phyloP scores from a whole-genome alignment of 1,140 invertebrate genomes.

The Drosophila prosaltans region DNA sequence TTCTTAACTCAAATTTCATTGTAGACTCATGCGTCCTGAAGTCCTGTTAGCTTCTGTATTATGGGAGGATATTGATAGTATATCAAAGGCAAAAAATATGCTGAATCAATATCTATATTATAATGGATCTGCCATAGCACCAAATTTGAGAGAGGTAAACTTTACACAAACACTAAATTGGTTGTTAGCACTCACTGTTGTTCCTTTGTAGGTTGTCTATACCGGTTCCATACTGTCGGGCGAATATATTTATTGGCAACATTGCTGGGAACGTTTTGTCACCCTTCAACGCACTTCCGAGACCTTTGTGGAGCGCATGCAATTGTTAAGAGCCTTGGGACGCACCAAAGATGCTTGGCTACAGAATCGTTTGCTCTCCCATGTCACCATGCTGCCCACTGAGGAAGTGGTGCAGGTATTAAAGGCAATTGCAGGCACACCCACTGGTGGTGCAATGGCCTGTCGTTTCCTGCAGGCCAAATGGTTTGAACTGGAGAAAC shows the following conservation, averaged over 20 bases:
- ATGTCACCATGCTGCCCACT: constrained; percentile 87
- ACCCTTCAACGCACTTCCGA: constrained; percentile 84
- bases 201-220: constrained; percentile 68
- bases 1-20: background rate
- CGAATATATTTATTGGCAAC: constrained; percentile 88
- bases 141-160: constrained; percentile 80
- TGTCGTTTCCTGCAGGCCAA: constrained; percentile 90
- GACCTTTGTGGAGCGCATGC: constrained; percentile 87
- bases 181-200: background rate
- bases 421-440: constrained; percentile 87
- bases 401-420: constrained; percentile 89
- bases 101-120: constrained; percentile 77
- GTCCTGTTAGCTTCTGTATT: constrained; percentile 77
- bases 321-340: constrained; percentile 88
- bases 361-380: constrained; percentile 88
- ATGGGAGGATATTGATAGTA: constrained; percentile 82
- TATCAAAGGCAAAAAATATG: constrained; percentile 79
- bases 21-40: constrained; percentile 75
- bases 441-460: constrained; percentile 88
- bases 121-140: constrained; percentile 72
- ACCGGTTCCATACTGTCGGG: constrained; percentile 85
- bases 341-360: constrained; percentile 88
- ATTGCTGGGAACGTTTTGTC: constrained; percentile 88
- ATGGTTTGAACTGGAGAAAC: constrained; percentile 87
- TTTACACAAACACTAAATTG: too few species aligned